These are phyloP conservation scores for Gryllus bimaculatus DNA, from an alignment of 1,140 invertebrate genomes.

Conservation along the genomic window DNA sequence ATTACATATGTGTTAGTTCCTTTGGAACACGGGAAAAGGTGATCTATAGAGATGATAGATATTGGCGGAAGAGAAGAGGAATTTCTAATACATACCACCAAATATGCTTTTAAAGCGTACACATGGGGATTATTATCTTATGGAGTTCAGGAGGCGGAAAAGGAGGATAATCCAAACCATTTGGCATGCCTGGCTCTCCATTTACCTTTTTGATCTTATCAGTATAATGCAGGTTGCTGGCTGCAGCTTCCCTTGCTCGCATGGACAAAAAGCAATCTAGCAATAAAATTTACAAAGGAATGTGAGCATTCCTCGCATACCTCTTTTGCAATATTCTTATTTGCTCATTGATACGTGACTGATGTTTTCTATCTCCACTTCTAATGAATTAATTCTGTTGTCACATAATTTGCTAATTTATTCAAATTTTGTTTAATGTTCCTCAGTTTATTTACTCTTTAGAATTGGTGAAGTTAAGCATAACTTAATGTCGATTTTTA, in stretches of 20 bases:
- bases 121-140: not conserved
- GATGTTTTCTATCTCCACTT: conserved; percentile 3
- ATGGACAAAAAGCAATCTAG: conserved; percentile 9
- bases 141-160: conserved; percentile 10
- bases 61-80: not conserved
- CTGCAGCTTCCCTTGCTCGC: conserved; percentile 2
- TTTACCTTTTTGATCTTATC: not conserved
- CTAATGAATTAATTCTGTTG: not conserved
- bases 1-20: too few species aligned
- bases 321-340: not conserved
- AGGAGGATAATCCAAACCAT: conserved; percentile 7
- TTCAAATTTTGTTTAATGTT: not conserved
- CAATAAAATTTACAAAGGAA: not conserved
- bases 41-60: conserved; percentile 2
- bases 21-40: not conserved
- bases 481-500: not conserved
- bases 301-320: not conserved
- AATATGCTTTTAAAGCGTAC: not conserved
- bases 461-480: not conserved
- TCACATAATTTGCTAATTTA: not conserved
- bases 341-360: not conserved
- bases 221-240: not conserved
- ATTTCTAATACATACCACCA: conserved; percentile 8
- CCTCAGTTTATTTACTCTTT: not conserved
- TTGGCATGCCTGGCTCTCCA: not conserved